Base-by-base conservation (phyloP, 2,797 vertebrate genomes). In the Pseudomugil tenellus region DNA sequence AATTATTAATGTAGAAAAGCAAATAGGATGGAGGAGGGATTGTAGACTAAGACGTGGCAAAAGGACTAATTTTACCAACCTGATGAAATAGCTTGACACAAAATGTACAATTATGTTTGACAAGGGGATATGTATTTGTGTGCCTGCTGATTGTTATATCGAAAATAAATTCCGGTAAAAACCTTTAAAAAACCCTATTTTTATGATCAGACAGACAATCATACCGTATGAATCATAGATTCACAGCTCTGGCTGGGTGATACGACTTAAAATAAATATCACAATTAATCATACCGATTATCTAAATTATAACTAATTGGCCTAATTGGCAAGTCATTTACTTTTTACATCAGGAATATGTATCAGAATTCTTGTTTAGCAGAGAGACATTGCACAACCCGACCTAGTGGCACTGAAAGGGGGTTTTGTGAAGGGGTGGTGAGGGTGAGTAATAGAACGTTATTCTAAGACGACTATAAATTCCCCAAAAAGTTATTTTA, bases 331-430 rank as follows among this genome's bases (percentile, higher is more conserved):
- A n/a, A n/a, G n/a, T n/a, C n/a, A n/a, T n/a, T n/a, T n/a, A n/a
- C n/a, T n/a, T n/a, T n/a, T n/a, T n/a, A n/a, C n/a, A n/a, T n/a
- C n/a, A n/a, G n/a, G n/a, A n/a, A n/a, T n/a, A n/a, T n/a, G n/a
- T n/a, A n/a, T n/a, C n/a, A n/a, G n/a, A n/a, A n/a, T n/a, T n/a
- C n/a, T n/a, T n/a, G n/a, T n/a, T 93, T 92, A 94, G 74, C 48
- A 48, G 51, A 58, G 59, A 74, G 68, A 84, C 68, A 65, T 53
- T 71, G 72, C 69, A 77, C 72, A 81, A 63, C 43, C 48, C 56
- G 37, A 72, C 67, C 72, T 56, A 66, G 63, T 59, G 63, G 77
- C 67, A 74, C 61, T 77, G 66, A 67, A 67, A 79, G 9, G 31
- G 67, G 37, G 80, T 69, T 69, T 59, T 63, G 26, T 70, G 49